These are phyloP conservation scores for Sporophila hypoxantha DNA, from an alignment of 2,113 vertebrate genomes.

Conservation along the genomic window DNA sequence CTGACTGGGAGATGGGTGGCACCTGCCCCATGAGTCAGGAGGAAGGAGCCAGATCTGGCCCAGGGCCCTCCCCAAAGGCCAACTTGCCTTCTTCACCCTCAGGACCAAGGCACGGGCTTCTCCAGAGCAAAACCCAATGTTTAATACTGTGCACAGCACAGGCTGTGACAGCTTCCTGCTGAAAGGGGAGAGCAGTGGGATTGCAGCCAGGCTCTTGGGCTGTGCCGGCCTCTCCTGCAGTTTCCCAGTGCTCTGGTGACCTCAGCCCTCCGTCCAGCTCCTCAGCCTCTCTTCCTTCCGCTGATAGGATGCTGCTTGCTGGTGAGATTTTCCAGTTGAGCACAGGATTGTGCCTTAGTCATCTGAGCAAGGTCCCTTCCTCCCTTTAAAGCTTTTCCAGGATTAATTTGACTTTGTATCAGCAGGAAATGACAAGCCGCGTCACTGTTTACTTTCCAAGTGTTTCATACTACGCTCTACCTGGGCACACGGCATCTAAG, in stretches of 20 bases:
- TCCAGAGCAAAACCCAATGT: not conserved
- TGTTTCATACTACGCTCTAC: not conserved
- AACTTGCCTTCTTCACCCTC: not conserved
- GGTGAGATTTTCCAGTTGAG: slow-evolving; percentile 42
- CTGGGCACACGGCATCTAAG: not conserved
- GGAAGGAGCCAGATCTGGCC: not conserved
- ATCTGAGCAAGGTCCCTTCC: slow-evolving; percentile 31
- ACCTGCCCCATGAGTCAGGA: not conserved
- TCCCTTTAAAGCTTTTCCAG: slow-evolving; percentile 41
- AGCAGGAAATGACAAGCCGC: slow-evolving; percentile 58
- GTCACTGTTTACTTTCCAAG: slow-evolving; percentile 41
- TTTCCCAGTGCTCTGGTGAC: not conserved
- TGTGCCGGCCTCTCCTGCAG: not conserved
- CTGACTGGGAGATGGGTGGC: not conserved
- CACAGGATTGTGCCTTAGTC: slow-evolving; percentile 19
- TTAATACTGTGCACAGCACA: fast-evolving
- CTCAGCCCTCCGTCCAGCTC: not conserved
- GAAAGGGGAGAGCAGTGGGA: not conserved
- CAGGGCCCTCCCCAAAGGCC: not conserved
- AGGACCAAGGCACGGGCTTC: not conserved
- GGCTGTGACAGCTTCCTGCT: fast-evolving
- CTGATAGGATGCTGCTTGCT: not conserved
- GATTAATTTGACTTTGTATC: slow-evolving; percentile 14
- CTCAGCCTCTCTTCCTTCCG: slow-evolving; percentile 37
- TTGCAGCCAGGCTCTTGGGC: not conserved